Evolutionary conservation across 2,888 invertebrate genomes (phyloP), one percentile per base, ranked within the genome.

Genomic region (Pemphredon lugubris): DNA sequence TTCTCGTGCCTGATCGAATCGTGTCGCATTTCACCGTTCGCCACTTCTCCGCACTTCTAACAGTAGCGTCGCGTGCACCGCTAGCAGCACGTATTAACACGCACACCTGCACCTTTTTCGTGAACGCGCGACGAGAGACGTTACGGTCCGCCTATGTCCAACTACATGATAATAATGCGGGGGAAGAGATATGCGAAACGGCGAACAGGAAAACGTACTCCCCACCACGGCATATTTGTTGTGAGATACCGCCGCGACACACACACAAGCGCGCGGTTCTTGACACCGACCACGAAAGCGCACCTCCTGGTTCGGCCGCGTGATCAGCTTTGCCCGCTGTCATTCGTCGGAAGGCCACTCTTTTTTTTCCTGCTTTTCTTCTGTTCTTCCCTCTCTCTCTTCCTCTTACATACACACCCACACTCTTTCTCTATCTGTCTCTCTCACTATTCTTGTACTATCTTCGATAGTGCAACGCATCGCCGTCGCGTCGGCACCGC

Each of bases 141-240:
- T 6, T n/a, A 47, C 44, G 32, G 44, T 34, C 47, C 51, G 39
- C 55, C 65, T 54, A 57, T 44, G 42, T 50, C 58, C 3, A 48
- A 61, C 71, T 71, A 73, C 66, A 71, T 70, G 51, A 71, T 60
- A 66, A 73, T 70, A 66, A 73, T 53, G 66, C 73, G 73, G 66
- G 73, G 73, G 67, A 68, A 63, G 63, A 68, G 63, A 63, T 66
- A 71, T 68, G 63, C 59, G 68, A 73, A 63, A 72, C 73, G 58
- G 40, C 67, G 54, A 68, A 72, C 72, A 54, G 72, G 68, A 64
- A 69, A 64, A 64, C 47, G 59, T 45, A 60, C 64, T 69, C 73
- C 73, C 74, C 69, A 55, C 64, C 69, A 55, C 57, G 40, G 42
- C 69, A 72, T 73, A 60, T 74, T 74, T 69, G 64, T 73, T 63